Conservation (phyloP, 2,888 invertebrate genomes). For the Pollenia labialis region DNA sequence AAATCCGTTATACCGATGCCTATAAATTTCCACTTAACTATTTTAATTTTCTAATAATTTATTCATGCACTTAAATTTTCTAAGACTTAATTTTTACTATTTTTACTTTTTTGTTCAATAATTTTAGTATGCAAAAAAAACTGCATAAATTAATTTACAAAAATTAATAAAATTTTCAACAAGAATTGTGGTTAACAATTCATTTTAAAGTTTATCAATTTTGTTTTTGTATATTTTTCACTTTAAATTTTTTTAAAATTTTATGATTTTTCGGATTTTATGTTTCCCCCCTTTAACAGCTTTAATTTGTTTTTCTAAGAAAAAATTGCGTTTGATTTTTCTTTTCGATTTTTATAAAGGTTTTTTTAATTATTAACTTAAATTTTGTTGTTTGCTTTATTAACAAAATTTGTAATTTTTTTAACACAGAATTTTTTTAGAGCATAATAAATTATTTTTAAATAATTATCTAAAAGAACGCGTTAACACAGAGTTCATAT, state of each 20-base stretch:
- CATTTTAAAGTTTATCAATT: slow-evolving; percentile 16
- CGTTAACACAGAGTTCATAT: slow-evolving; percentile 42
- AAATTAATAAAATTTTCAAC: not conserved
- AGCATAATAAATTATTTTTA: slow-evolving; percentile 44
- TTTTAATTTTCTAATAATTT: not conserved
- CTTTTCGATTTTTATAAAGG: slow-evolving; percentile 18
- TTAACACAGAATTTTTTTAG: not conserved
- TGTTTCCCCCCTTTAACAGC: slow-evolving; percentile 40
- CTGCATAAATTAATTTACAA: not conserved
- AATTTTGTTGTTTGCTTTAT: too few relatives aligned
- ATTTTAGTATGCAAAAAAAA: not conserved
- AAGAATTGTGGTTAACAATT: slow-evolving; percentile 23
- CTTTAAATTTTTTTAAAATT: not conserved
- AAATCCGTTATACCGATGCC: slow-evolving; percentile 46
- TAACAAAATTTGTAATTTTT: too few relatives aligned
- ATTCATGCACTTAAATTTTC: slow-evolving; percentile 21
- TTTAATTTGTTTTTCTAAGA: not conserved
- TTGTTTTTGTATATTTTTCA: slow-evolving; percentile 13
- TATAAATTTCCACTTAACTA: slow-evolving; percentile 14
- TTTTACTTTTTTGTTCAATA: not conserved
- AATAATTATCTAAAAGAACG: slow-evolving; percentile 50
- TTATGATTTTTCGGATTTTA: not conserved
- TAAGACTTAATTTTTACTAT: not conserved
- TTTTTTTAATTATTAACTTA: not conserved
- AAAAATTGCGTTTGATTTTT: slow-evolving; percentile 39